Evolutionary conservation across 23 tunicate species (phyloP).

Genomic region (Botrylloides violaceus): DNA sequence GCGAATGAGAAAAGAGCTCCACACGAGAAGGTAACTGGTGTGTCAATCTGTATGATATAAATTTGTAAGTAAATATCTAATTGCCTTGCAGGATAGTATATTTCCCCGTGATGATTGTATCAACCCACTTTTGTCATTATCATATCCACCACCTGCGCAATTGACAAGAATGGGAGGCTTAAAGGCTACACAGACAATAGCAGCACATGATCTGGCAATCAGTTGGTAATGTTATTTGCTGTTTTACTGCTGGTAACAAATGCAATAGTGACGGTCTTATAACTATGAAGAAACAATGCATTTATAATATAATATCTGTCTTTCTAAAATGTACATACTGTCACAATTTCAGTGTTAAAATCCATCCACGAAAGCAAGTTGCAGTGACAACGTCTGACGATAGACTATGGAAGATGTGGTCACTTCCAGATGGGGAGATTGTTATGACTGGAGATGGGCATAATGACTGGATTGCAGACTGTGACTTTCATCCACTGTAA

Average conservation of each 20-base stretch:
- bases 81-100: conserved; percentile 44
- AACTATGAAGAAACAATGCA: too few species aligned
- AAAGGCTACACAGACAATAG: conserved; percentile 43
- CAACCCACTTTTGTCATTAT: conserved; percentile 53
- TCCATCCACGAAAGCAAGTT: conserved; percentile 89
- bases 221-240: conserved; percentile 39
- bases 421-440: conserved; percentile 74
- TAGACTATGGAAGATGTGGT: conserved; percentile 87
- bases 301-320: too few species aligned
- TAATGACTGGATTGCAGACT: conserved; percentile 85
- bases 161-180: conserved; percentile 74
- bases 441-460: conserved; percentile 95
- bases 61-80: too few species aligned
- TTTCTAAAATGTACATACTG: too few species aligned
- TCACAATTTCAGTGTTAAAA: conserved; percentile 29
- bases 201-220: conserved; percentile 58
- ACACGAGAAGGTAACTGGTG: background rate
- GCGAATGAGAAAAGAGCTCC: background rate
- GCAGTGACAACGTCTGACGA: conserved; percentile 91
- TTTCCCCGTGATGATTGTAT: conserved; percentile 74
- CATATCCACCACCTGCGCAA: conserved; percentile 68
- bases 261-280: too few species aligned
- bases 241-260: background rate
- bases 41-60: too few species aligned
- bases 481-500: conserved; percentile 79